These are phyloP conservation scores for Drosophila micromelanica DNA, from an alignment of 1,140 invertebrate genomes.

Conservation along the genomic window DNA sequence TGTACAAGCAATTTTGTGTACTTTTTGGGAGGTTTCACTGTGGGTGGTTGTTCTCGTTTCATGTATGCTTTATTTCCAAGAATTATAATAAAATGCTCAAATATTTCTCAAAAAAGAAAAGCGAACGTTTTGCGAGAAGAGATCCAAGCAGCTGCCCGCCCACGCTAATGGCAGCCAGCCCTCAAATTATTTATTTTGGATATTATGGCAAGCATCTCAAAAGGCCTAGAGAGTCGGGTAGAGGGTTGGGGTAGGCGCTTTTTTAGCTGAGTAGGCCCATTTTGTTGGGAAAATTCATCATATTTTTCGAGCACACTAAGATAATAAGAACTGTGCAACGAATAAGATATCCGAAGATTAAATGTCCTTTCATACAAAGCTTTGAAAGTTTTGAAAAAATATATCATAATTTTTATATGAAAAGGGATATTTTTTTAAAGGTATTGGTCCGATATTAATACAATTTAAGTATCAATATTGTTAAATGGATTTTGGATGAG, in stretches of 20 bases:
- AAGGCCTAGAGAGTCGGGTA: too few relatives aligned
- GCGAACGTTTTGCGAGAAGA: not conserved
- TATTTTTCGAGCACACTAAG: not conserved
- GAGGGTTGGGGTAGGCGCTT: not conserved
- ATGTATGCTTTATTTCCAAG: not conserved
- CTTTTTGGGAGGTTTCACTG: not conserved
- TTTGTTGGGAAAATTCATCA: not conserved
- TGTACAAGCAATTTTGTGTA: not conserved
- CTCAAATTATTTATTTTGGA: slow-evolving; percentile 5
- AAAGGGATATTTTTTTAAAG: too few relatives aligned
- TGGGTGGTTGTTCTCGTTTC: not conserved
- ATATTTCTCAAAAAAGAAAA: not conserved
- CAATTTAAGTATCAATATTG: too few relatives aligned
- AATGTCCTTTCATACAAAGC: too few relatives aligned
- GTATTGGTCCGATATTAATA: too few relatives aligned
- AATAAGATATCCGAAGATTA: too few relatives aligned
- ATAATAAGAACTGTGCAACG: too few relatives aligned
- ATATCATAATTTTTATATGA: too few relatives aligned
- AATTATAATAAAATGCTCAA: not conserved
- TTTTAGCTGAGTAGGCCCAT: not conserved
- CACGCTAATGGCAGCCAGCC: not conserved
- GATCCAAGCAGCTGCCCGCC: not conserved
- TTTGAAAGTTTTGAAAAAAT: too few relatives aligned
- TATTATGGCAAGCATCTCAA: not conserved
- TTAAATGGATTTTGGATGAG: too few relatives aligned